These are phyloP conservation scores for Synanthedon andrenaeformis DNA, from an alignment of 2,888 invertebrate species.

Conservation along the genomic window DNA sequence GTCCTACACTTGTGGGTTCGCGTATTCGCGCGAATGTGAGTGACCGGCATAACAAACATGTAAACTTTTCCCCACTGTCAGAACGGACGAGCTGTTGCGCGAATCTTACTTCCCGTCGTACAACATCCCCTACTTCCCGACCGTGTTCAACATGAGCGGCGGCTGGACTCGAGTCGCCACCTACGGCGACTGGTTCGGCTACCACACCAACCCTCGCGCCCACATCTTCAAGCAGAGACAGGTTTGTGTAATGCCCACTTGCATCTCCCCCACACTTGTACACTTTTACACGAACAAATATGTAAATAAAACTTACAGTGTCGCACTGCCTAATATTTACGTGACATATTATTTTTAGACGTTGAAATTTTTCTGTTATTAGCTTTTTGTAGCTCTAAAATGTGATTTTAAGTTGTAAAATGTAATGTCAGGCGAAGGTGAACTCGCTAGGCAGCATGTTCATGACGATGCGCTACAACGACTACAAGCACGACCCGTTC, in stretches of 20 bases:
- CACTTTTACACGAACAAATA: no score
- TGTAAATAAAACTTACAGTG: no score
- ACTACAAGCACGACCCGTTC: slow-evolving; percentile 76
- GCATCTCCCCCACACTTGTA: no score
- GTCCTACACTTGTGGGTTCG: no score
- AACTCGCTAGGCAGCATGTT: slow-evolving; percentile 71
- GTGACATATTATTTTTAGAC: no score
- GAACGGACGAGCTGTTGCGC: slow-evolving; percentile 28
- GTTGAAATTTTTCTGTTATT: no score
- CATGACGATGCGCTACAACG: slow-evolving; percentile 75
- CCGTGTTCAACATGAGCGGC: slow-evolving; percentile 74
- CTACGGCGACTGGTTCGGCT: slow-evolving; percentile 72
- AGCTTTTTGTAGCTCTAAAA: no score
- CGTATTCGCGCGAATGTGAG: no score
- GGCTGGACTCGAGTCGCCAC: slow-evolving; percentile 59
- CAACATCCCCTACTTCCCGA: slow-evolving; percentile 75
- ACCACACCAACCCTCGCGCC: slow-evolving; percentile 74
- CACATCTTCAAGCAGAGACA: slow-evolving; percentile 74
- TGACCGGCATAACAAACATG: no score
- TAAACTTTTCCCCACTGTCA: no score
- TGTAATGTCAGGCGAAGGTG: slow-evolving; percentile 53
- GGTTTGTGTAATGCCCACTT: slow-evolving; percentile 24
- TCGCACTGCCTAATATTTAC: no score
- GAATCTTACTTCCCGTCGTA: slow-evolving; percentile 76
- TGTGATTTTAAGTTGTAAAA: not conserved